Percentiles rank a stretch among this genome's conserved stretches.
Evolutionary conservation across 1,140 invertebrate species (phyloP).

Genomic region (Procambarus virginalis): DNA sequence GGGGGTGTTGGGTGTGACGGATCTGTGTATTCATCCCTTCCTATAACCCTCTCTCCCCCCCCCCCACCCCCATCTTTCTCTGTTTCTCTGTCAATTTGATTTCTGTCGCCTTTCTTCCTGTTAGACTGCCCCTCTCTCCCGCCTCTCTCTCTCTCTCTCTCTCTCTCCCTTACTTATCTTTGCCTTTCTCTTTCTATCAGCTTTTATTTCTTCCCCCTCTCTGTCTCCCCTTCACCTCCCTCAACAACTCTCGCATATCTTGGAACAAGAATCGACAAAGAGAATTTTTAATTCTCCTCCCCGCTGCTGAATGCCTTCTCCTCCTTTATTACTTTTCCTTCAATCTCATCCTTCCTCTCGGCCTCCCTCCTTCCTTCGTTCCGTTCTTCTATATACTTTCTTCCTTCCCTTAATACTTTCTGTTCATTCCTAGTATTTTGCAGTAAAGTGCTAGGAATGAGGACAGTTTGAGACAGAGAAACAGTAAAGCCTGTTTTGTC

Average conservation of each 20-base stretch:
- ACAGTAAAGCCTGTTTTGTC: too few relatives aligned
- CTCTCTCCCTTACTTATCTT: too few relatives aligned
- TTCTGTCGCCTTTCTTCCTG: not conserved
- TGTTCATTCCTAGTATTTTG: not conserved
- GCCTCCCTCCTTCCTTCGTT: too few relatives aligned
- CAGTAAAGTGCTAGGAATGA: too few relatives aligned
- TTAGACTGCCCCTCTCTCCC: not conserved
- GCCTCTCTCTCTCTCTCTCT: not conserved
- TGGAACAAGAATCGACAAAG: too few relatives aligned
- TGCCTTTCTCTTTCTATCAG: too few relatives aligned
- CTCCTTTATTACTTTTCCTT: not conserved
- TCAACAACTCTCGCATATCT: too few relatives aligned
- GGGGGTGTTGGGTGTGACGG: not conserved
- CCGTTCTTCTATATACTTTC: not conserved
- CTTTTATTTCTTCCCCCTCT: not conserved
- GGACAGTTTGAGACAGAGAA: too few relatives aligned
- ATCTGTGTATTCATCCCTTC: not conserved
- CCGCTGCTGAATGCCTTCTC: not conserved
- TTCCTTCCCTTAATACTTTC: not conserved
- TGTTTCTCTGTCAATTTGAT: not conserved
- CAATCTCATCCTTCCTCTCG: not conserved
- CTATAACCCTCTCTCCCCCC: not conserved
- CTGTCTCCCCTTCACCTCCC: constrained; percentile 2
- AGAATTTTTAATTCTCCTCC: too few relatives aligned
- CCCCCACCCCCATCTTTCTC: not conserved